Conservation (phyloP, 2,797 vertebrate species). For the Mycteria americana region DNA sequence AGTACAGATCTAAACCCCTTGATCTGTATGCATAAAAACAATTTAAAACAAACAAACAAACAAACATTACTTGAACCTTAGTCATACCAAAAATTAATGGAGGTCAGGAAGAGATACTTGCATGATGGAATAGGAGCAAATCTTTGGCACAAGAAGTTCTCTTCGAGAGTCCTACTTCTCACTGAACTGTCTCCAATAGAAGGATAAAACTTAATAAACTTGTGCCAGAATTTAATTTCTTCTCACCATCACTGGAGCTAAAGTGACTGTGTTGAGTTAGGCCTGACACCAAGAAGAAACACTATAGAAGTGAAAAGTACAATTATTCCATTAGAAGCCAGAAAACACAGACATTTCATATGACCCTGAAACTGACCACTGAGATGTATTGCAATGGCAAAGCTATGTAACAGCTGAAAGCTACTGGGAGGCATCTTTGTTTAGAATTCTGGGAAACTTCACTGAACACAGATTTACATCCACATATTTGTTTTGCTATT, state of each 20-base stretch:
- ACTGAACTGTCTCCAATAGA: background rate
- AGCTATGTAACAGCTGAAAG: background rate
- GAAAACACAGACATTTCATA: background rate
- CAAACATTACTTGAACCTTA: background rate
- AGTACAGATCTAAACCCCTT: background rate
- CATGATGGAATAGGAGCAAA: background rate
- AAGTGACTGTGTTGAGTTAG: background rate
- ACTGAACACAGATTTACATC: background rate
- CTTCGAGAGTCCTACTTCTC: background rate
- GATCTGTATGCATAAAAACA: background rate
- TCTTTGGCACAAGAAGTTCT: background rate
- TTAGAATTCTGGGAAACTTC: background rate
- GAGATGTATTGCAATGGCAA: background rate
- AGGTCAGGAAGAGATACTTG: background rate
- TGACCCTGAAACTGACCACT: background rate
- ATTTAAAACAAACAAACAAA: background rate
- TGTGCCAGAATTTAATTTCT: background rate
- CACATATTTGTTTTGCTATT: background rate
- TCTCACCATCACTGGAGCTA: background rate
- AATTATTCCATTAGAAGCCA: background rate
- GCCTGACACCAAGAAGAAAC: background rate
- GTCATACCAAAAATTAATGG: background rate
- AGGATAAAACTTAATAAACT: background rate
- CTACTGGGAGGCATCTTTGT: background rate
- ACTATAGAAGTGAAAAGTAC: background rate